These are phyloP conservation scores for Tachuris rubrigastra DNA, from an alignment of 2,113 vertebrate species.

Conservation along the genomic window DNA sequence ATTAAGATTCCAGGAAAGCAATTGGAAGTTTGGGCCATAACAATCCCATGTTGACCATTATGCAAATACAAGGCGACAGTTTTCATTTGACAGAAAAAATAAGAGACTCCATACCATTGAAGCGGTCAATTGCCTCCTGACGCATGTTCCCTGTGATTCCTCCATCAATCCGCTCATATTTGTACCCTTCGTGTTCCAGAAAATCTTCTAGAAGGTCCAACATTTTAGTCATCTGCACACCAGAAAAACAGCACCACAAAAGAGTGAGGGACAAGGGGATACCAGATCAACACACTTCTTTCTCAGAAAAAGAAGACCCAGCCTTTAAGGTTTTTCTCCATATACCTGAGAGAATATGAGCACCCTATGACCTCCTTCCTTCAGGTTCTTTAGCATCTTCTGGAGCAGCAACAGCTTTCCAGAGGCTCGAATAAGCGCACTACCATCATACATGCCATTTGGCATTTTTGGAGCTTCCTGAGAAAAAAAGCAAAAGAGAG, in stretches of 20 bases:
- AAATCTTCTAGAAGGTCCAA: slow-evolving; percentile 95
- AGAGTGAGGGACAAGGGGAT: not conserved
- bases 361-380: slow-evolving; percentile 93
- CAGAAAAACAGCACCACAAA: not conserved
- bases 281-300: not conserved
- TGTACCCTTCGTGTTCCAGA: slow-evolving; percentile 95
- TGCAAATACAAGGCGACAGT: not conserved
- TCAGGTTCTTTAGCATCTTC: slow-evolving; percentile 95
- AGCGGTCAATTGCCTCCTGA: slow-evolving; percentile 96
- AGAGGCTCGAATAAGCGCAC: slow-evolving; percentile 89
- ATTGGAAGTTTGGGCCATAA: not conserved
- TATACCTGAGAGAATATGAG: slow-evolving; percentile 96
- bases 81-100: not conserved
- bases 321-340: not conserved
- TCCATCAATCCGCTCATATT: slow-evolving; percentile 95
- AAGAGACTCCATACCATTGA: slow-evolving; percentile 81
- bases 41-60: not conserved
- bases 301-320: not conserved
- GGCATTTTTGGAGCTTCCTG: slow-evolving; percentile 98
- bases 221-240: slow-evolving; percentile 95
- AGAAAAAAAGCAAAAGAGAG: not conserved
- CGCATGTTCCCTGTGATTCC: slow-evolving; percentile 95
- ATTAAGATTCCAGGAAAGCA: not conserved
- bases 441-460: slow-evolving; percentile 97
- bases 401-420: slow-evolving; percentile 91